Conservation (phyloP, 2,888 invertebrate genomes). For the Prenolepis imparis region DNA sequence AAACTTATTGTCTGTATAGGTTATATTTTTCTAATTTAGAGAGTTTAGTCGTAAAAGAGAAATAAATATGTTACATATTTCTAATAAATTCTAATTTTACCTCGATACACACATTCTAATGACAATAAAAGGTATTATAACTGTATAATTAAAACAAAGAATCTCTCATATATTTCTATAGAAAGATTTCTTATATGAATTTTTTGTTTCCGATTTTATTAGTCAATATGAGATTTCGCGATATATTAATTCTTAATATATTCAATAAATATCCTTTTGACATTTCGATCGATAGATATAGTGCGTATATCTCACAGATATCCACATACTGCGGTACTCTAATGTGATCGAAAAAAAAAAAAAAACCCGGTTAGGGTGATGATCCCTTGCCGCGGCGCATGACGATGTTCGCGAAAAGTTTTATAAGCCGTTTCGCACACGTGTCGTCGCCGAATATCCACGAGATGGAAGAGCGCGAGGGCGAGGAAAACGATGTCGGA, state of each 20-base stretch:
- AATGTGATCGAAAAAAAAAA: constrained; percentile 4
- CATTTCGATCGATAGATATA: neutral
- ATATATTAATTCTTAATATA: neutral
- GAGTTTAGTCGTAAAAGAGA: too few species aligned
- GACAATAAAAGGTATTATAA: neutral
- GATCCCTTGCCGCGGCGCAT: constrained; percentile 32
- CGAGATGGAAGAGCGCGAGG: constrained; percentile 60
- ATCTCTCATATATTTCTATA: neutral
- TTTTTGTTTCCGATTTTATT: neutral
- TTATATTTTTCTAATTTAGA: neutral
- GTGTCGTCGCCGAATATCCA: constrained; percentile 72
- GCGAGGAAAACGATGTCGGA: constrained; percentile 61
- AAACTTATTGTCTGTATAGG: neutral
- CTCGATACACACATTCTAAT: neutral
- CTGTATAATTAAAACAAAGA: neutral
- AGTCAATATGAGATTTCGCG: neutral
- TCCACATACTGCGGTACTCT: neutral
- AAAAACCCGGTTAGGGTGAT: constrained; percentile 18
- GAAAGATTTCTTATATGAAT: neutral
- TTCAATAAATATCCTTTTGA: constrained; percentile 15
- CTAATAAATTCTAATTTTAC: neutral
- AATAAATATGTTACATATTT: neutral
- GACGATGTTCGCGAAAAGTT: constrained; percentile 70
- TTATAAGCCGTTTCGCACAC: constrained; percentile 81
- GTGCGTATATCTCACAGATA: neutral